Evolutionary conservation across 2,888 invertebrate species (phyloP), one percentile per base, ranked within the genome.

Genomic region (Leptinotarsa haldemani): DNA sequence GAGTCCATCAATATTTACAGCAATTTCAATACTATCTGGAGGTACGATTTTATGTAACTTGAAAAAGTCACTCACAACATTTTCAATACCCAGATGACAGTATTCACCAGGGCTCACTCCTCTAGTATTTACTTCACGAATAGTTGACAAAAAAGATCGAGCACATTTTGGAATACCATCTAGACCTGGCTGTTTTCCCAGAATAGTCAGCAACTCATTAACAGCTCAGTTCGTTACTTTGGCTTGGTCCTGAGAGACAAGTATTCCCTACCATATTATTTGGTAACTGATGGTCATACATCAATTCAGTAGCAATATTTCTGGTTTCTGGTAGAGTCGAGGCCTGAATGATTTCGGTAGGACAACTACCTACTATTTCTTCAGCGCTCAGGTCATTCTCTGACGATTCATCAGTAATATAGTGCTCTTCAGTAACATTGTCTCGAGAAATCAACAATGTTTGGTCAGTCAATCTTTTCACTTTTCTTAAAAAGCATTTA

Each of bases 281-380:
- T 18, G 47, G 64, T 64, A 16, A 40, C 4, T 65, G n/a, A 47
- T 65, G 47, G 48, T 48, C 65, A 52, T 52, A 22, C 56, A 56
- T 56, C 56, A 20, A 66, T 66, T 66, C 50, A 67, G 67, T 67
- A 67, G 12, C 53, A 53, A 67, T 52, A 47, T 18, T 67, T 25
- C 52, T 25, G 66, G 48, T 66, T 66, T 66, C 66, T 66, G 50
- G 66, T 48, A 66, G n/a, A n/a, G n/a, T n/a, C n/a, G n/a, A n/a
- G 66, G 66, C 66, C 47, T 66, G 66, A 66, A 48, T 67, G 15
- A 67, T 67, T 67, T 30, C 67, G 25, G 25, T 67, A 52, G 52
- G 25, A 66, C 50, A 66, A 52, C 53, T 67, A 67, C 30, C 53
- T 30, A 67, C 67, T 67, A 52, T 52, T 67, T 67, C 67, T 67